Conservation (phyloP, 2,113 vertebrate genomes). For the Chroicocephalus ridibundus region DNA sequence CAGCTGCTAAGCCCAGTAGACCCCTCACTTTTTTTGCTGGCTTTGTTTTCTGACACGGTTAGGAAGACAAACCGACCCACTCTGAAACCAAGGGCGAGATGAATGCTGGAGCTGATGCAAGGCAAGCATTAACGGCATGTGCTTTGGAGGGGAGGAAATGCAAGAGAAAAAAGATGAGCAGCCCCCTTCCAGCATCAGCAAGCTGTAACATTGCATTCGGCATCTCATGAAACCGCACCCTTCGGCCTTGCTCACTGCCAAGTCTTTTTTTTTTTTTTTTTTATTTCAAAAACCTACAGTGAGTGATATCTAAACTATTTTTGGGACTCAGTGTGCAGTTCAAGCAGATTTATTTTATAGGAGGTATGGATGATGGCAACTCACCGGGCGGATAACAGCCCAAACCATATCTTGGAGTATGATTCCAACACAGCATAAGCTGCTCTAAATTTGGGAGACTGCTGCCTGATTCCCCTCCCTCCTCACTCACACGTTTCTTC, state of each 20-base stretch:
- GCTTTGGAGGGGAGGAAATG: background rate
- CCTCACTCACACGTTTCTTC: background rate
- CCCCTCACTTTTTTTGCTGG: background rate
- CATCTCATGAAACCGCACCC: background rate
- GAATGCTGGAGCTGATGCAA: background rate
- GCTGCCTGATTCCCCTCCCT: background rate
- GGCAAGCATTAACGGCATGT: background rate
- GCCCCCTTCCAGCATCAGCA: background rate
- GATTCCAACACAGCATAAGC: background rate
- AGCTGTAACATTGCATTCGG: background rate
- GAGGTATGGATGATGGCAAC: background rate
- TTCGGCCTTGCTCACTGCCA: background rate
- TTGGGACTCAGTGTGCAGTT: background rate
- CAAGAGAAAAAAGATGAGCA: background rate
- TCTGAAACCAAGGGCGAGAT: background rate
- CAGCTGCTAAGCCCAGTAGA: background rate
- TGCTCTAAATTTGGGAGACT: background rate
- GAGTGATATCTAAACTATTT: conserved; percentile 23
- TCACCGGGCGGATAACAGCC: background rate
- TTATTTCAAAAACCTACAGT: background rate
- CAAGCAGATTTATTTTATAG: conserved; percentile 23
- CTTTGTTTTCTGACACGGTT: background rate
- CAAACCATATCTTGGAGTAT: background rate
- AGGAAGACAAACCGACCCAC: background rate
- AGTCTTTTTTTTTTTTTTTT: background rate